These are phyloP conservation scores for Eupithecia dodoneata DNA, from an alignment of 2,888 invertebrate species.

Conservation along the genomic window DNA sequence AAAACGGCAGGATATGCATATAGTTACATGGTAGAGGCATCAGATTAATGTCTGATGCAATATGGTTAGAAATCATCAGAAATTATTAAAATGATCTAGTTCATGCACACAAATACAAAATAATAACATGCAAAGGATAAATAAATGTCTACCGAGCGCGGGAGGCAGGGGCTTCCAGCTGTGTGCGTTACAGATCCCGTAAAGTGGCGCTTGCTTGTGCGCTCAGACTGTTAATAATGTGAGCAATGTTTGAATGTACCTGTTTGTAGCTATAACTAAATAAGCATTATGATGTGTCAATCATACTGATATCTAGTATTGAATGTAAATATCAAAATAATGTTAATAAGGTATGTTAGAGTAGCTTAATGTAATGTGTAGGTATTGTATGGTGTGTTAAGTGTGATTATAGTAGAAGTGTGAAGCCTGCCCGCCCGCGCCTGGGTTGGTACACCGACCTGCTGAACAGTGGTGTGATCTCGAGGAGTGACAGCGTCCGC, in stretches of 20 bases:
- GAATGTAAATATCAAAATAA: constrained; percentile 7
- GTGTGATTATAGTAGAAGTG: constrained; percentile 50
- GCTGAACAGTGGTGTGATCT: constrained; percentile 94
- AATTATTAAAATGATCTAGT: neutral
- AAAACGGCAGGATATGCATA: constrained; percentile 21
- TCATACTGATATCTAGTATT: constrained; percentile 35
- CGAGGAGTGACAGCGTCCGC: constrained; percentile 96
- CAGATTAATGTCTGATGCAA: neutral
- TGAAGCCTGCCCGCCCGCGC: constrained; percentile 78
- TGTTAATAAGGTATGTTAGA: constrained; percentile 21
- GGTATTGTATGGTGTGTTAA: constrained; percentile 41
- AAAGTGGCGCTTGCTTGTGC: constrained; percentile 28
- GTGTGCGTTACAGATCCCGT: constrained; percentile 46
- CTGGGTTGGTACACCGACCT: constrained; percentile 86
- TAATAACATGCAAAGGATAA: constrained; percentile 33
- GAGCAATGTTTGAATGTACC: constrained; percentile 56
- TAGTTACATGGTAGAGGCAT: neutral
- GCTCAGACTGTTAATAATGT: constrained; percentile 2
- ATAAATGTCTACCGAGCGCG: constrained; percentile 60
- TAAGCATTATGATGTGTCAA: constrained; percentile 22
- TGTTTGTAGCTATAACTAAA: constrained; percentile 29
- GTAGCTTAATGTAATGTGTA: constrained; percentile 34
- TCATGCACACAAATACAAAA: constrained; percentile 4
- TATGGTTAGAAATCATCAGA: neutral
- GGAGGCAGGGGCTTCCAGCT: constrained; percentile 68